A percentile compares a stretch with the other conserved stretches of the same genome.
Evolutionary conservation across 1,140 invertebrate genomes (phyloP).

Genomic region (Pogonognathellus flavescens): DNA sequence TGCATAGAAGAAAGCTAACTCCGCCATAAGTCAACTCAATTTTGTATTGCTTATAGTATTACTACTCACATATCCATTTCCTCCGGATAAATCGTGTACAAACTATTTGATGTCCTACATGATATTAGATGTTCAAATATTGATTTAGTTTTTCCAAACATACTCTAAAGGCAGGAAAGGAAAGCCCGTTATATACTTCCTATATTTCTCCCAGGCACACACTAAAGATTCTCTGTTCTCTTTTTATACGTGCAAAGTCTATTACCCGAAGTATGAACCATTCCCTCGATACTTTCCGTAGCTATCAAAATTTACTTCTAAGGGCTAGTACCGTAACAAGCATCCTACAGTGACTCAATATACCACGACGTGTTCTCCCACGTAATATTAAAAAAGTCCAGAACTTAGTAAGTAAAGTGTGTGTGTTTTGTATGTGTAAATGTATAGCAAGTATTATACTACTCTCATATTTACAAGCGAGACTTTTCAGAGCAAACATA

Average conservation of each 20-base stretch:
- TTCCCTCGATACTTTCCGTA: neutral
- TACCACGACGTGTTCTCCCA: neutral
- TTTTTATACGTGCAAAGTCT: neutral
- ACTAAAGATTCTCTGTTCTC: constrained; percentile 18
- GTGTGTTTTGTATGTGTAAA: neutral
- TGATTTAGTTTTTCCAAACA: constrained; percentile 52
- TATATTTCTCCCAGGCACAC: constrained; percentile 6
- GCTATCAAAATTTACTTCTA: neutral
- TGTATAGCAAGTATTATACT: neutral
- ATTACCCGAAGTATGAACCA: neutral
- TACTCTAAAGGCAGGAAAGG: constrained; percentile 16
- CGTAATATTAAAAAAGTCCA: too few relatives aligned
- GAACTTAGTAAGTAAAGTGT: too few relatives aligned
- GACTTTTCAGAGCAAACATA: constrained; percentile 37
- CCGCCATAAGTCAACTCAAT: constrained; percentile 35
- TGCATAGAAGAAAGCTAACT: neutral
- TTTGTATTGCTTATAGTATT: constrained; percentile 11
- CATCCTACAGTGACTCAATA: neutral
- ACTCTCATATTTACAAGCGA: constrained; percentile 14
- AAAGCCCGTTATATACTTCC: neutral
- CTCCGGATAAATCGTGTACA: constrained; percentile 48
- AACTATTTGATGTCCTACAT: constrained; percentile 33
- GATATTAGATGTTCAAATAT: constrained; percentile 56
- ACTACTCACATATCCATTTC: constrained; percentile 49
- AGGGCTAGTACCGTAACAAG: neutral